These are phyloP conservation scores for Glandiceps talaboti DNA, from an alignment of 53 echinoderm and acorn worm species.

Conservation along the genomic window DNA sequence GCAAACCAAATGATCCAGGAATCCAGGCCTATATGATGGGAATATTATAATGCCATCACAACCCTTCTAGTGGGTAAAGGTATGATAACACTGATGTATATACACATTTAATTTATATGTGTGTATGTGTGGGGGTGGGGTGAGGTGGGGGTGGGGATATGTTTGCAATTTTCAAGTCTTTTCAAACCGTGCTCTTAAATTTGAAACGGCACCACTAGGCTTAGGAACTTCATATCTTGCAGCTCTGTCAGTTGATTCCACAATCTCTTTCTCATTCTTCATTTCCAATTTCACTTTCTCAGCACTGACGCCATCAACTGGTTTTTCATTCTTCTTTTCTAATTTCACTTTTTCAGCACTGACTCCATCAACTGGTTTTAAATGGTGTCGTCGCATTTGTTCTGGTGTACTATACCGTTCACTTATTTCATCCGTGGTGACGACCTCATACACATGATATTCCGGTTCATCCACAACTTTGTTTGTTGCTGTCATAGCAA, in stretches of 20 bases:
- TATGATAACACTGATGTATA: no score
- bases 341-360: not conserved
- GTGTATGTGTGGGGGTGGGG: no score
- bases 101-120: no score
- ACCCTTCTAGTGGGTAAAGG: no score
- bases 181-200: not conserved
- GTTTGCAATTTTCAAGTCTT: no score
- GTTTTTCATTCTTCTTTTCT: not conserved
- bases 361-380: no score
- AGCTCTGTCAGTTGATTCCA: not conserved
- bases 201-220: not conserved
- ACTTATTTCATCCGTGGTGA: not conserved
- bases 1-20: no score
- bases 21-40: no score
- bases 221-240: not conserved
- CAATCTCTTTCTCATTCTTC: not conserved
- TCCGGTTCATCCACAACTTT: not conserved
- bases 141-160: no score
- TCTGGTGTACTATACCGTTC: not conserved
- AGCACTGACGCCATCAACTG: not conserved
- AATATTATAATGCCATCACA: no score
- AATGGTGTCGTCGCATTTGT: not conserved
- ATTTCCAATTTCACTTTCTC: not conserved
- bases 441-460: not conserved
- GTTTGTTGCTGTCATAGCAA: not conserved